phyloP scores from a whole-genome alignment of 2,888 invertebrate genomes.

The Ypsolopha scabrella region DNA sequence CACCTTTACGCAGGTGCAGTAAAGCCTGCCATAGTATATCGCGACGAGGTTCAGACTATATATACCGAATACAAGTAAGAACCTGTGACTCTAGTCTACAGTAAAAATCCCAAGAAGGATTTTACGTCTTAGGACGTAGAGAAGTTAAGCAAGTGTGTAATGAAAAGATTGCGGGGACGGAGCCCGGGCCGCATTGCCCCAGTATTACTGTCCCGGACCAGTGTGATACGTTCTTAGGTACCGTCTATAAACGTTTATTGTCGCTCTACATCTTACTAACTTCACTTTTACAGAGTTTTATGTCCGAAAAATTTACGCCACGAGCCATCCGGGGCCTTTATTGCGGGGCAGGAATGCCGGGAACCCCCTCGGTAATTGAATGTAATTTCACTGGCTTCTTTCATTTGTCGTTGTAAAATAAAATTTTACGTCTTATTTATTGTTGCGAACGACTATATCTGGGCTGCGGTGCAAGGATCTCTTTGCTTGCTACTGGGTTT shows the following conservation, averaged over 20 bases:
- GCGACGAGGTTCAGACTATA: no score
- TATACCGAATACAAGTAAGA: no score
- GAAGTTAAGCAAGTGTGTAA: no score
- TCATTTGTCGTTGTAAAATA: conserved; percentile 65
- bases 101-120: no score
- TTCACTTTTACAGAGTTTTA: conserved; percentile 68
- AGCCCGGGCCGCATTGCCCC: not conserved
- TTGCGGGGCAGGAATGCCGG: conserved; percentile 55
- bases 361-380: conserved; percentile 59
- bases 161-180: conserved; percentile 16
- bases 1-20: no score
- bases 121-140: no score
- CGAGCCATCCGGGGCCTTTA: conserved; percentile 52
- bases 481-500: not conserved
- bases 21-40: no score
- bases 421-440: conserved; percentile 68
- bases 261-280: conserved; percentile 64
- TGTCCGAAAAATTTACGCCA: conserved; percentile 68
- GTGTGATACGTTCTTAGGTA: not conserved
- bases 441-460: conserved; percentile 54
- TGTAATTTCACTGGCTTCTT: conserved; percentile 67
- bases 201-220: not conserved
- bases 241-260: conserved; percentile 64
- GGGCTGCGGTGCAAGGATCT: conserved; percentile 10
- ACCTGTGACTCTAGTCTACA: no score